Base-by-base conservation (phyloP, 2,113 vertebrate species). In the Eubucco bourcierii region DNA sequence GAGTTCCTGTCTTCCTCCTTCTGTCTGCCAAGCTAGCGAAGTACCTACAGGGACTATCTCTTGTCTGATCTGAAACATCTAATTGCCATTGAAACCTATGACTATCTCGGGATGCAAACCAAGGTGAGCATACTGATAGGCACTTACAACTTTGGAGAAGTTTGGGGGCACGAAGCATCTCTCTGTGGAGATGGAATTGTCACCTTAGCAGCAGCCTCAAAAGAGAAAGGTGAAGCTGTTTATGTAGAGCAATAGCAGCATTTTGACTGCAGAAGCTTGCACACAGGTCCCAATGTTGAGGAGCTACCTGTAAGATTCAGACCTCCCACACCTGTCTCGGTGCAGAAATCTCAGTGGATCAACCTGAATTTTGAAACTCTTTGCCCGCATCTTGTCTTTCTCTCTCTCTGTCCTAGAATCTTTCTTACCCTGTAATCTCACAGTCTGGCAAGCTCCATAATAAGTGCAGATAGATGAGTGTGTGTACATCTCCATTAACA, bases 401-500 rank as follows among this genome's bases (percentile, higher is more conserved):
- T 53, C 6, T 52, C 52, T 63, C 33, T 68, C 23, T 50, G 34
- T 84, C 70, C 88, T 28, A 59, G 87, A 77, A 53, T 87, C 84
- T 78, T 78, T 24, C 53, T 58, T 47, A 75, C 84, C 37, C 47
- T 31, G 71, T 28, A 92, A 71, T 96, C 75, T 77, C 44, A 15
- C 19, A 80, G 95, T 52, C 94, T 95, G 96, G 95, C 67, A 93
- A 95, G 95, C 90, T 94, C 92, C 56, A n/a, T 66, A 93, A 90
- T 88, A 94, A 93, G 89, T 81, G 80, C 87, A 91, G 96, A 97
- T 92, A 95, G 94, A 94, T 93, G 92, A 96, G 88, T 95, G 91
- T 94, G 58, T 76, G 96, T 87, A 93, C 84, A 60, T 90, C 91
- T 96, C 94, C 90, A 93, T 97, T 97, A 98, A 97, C 95, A 91